phyloP scores from a whole-genome alignment of 2,888 invertebrate genomes.

The Eueremaeus valkanovi region DNA sequence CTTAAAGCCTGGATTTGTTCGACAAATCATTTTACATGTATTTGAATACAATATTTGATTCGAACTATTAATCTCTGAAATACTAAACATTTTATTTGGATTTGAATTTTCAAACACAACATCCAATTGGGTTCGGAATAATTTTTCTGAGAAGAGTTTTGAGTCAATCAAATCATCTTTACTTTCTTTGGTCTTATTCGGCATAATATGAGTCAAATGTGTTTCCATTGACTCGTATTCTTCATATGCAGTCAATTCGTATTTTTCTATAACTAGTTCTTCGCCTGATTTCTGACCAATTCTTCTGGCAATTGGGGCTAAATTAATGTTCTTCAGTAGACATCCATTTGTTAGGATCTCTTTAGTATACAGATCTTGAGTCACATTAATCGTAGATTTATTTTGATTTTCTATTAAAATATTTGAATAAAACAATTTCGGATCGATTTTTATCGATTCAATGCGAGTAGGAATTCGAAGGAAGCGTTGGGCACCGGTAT shows the following conservation, averaged over 20 bases:
- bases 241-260: slow-evolving; percentile 1
- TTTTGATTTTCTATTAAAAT: not conserved
- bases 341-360: not conserved
- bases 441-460: slow-evolving; percentile 9
- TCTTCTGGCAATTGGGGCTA: slow-evolving; percentile 18
- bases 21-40: slow-evolving; percentile 1
- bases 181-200: not conserved
- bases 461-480: slow-evolving; percentile 24
- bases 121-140: slow-evolving; percentile 19
- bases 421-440: not conserved
- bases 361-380: not conserved
- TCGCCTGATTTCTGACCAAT: slow-evolving; percentile 25
- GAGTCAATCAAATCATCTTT: slow-evolving; percentile 23
- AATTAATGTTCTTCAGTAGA: slow-evolving; percentile 22
- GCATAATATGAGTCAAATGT: not conserved
- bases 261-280: slow-evolving; percentile 25
- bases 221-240: not conserved
- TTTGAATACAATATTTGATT: slow-evolving; percentile 20
- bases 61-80: slow-evolving; percentile 26
- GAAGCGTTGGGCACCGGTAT: not conserved
- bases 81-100: slow-evolving; percentile 2
- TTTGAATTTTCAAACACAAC: slow-evolving; percentile 25
- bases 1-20: slow-evolving; percentile 5
- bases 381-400: not conserved
- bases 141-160: slow-evolving; percentile 10